Evolutionary conservation across 2,113 vertebrate genomes (phyloP).

Genomic region (Tretioscincus oriximinensis): DNA sequence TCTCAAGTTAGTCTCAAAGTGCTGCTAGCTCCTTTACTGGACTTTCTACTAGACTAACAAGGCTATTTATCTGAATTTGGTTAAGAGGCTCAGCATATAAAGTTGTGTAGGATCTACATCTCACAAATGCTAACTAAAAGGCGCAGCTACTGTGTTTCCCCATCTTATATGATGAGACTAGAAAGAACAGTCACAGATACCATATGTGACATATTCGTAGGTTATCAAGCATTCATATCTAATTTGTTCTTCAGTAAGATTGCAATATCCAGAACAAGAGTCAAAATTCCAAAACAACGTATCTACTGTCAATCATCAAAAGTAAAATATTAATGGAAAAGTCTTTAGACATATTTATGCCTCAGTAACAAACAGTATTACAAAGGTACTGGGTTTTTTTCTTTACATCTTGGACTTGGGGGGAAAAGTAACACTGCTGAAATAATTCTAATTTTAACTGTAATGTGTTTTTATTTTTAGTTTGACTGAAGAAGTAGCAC

Average conservation of each 20-base stretch:
- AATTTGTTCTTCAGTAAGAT: background rate
- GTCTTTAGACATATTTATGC: background rate
- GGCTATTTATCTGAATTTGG: too few relatives aligned
- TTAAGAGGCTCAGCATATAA: too few relatives aligned
- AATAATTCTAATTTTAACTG: background rate
- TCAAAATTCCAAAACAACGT: background rate
- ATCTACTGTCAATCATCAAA: background rate
- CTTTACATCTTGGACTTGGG: background rate
- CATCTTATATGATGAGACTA: too few relatives aligned
- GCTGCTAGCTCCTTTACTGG: too few relatives aligned
- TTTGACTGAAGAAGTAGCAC: background rate
- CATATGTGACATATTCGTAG: too few relatives aligned
- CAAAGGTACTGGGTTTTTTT: background rate
- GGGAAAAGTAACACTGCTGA: background rate
- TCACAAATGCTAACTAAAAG: too few relatives aligned
- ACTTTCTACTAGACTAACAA: too few relatives aligned
- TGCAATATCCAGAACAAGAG: background rate
- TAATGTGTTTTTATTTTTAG: background rate
- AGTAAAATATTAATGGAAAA: background rate
- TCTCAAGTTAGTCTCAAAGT: too few relatives aligned
- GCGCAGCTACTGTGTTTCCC: too few relatives aligned
- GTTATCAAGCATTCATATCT: background rate
- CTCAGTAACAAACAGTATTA: background rate
- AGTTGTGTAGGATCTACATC: too few relatives aligned
- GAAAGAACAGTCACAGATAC: too few relatives aligned